Percentiles rank a stretch among this genome's conserved stretches.
phyloP scores from a whole-genome alignment of 2,113 vertebrate species.

The Gallinago paraguaiae region DNA sequence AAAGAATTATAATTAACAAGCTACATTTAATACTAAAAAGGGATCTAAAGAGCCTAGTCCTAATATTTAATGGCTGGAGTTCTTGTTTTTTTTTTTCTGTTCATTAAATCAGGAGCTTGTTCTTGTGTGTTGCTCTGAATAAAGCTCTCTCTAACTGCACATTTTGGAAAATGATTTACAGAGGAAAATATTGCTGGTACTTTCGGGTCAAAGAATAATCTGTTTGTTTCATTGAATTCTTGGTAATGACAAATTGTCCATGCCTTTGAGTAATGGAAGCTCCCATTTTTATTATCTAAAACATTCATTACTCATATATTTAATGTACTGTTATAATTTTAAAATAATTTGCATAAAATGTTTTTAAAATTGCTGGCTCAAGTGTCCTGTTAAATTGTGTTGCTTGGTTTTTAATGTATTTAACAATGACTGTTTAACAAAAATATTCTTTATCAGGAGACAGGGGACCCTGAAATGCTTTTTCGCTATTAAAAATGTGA shows the following conservation, averaged over 20 bases:
- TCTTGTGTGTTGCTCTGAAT: conserved; percentile 42
- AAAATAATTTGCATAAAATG: conserved; percentile 75
- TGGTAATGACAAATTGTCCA: conserved; percentile 74
- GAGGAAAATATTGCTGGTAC: conserved; percentile 71
- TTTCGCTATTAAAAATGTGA: conserved; percentile 67
- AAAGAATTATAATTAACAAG: conserved; percentile 29
- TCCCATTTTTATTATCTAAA: conserved; percentile 72
- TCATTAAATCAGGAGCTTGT: conserved; percentile 46
- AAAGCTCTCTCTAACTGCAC: conserved; percentile 54
- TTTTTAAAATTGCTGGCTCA: conserved; percentile 70
- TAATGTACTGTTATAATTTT: conserved; percentile 76
- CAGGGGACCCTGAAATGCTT: conserved; percentile 33
- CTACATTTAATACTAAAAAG: conserved; percentile 20
- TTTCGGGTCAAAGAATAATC: conserved; percentile 77
- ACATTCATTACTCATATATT: conserved; percentile 79
- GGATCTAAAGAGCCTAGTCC: conserved; percentile 34
- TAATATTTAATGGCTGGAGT: conserved; percentile 30
- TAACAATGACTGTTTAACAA: conserved; percentile 63
- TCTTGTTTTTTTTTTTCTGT: not conserved
- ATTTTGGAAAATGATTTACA: conserved; percentile 70
- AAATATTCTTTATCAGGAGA: conserved; percentile 61
- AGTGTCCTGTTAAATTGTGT: conserved; percentile 69
- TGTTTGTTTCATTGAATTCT: conserved; percentile 75
- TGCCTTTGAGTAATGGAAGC: conserved; percentile 76
- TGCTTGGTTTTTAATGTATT: conserved; percentile 63